Base-by-base conservation (phyloP, 2,797 vertebrate species). In the Danionella dracula region DNA sequence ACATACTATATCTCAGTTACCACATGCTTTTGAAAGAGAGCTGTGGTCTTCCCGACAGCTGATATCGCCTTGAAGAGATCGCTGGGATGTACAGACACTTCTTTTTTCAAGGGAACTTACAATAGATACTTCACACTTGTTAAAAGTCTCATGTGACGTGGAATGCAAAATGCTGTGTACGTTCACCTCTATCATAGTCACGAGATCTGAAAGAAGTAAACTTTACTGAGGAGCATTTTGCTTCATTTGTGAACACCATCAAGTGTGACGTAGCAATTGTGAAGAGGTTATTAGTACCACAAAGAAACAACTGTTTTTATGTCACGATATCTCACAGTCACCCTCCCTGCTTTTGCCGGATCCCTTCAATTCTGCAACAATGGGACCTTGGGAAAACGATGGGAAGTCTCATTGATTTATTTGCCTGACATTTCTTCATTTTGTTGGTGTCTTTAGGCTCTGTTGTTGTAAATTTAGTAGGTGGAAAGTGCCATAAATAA, bases 341-440 rank as follows among this genome's bases (percentile, higher is more conserved):
- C 57, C 41, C 59, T 78, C 65, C 70, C 74, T 72, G 42, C 35
- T 67, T 42, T 21, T 58, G 27, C 51, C 51, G 23, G 13, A 62
- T 70, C 67, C 48, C 54, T 64, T 53, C 51, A 59, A 64, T 60
- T 67, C 8, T 46, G 69, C 29, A 32, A 72, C 49, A 65, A 72
- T 55, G 67, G 45, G 66, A 32, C 34, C 42, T 38, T 57, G 38
- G 46, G 61, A 55, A 62, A 0, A 16, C 32, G 34, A 38, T 50
- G 56, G 68, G 48, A 46, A 68, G 5, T 5, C 13, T 41, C 31
- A 19, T 12, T 31, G 29, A 53, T 42, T 64, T 17, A 44, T 17
- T 9, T 16, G 12, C 27, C 19, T 34, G 17, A 4, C 6, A 41
- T 19, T 17, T 29, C 27, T 6, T 17, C 2, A 17, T 29, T 20